These are phyloP conservation scores for Olivierus martensii DNA, from an alignment of 1,140 invertebrate species.

Conservation along the genomic window DNA sequence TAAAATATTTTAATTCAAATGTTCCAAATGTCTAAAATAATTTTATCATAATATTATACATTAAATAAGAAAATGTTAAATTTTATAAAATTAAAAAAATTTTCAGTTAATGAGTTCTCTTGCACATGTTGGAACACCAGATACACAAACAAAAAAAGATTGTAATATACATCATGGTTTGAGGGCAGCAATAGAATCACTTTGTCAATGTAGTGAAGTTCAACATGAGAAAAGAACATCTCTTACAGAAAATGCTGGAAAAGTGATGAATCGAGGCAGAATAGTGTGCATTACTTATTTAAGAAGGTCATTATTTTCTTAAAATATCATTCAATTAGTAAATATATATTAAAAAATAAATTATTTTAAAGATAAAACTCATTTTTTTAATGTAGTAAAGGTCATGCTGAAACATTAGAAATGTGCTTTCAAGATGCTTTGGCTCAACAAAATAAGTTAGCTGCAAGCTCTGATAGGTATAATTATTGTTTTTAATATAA, in stretches of 20 bases:
- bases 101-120: slow-evolving; percentile 51
- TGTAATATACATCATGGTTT: slow-evolving; percentile 68
- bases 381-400: slow-evolving; percentile 35
- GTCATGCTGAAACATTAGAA: slow-evolving; percentile 64
- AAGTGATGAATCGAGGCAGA: slow-evolving; percentile 19
- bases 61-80: not conserved
- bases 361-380: too few species aligned
- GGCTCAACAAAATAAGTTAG: slow-evolving; percentile 62
- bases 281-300: slow-evolving; percentile 20
- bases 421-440: slow-evolving; percentile 64
- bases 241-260: slow-evolving; percentile 21
- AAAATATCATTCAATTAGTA: not conserved
- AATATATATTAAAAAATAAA: not conserved
- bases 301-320: slow-evolving; percentile 8
- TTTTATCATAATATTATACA: not conserved
- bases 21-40: too few species aligned
- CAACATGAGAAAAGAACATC: slow-evolving; percentile 45
- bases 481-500: slow-evolving; percentile 6
- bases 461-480: slow-evolving; percentile 43
- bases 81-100: slow-evolving; percentile 31
- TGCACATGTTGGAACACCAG: slow-evolving; percentile 46
- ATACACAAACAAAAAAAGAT: slow-evolving; percentile 22
- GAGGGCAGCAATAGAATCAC: slow-evolving; percentile 65
- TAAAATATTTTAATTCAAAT: too few species aligned
- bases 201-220: slow-evolving; percentile 63